phyloP scores from a whole-genome alignment of 2,797 vertebrate genomes.

The Manis javanica region DNA sequence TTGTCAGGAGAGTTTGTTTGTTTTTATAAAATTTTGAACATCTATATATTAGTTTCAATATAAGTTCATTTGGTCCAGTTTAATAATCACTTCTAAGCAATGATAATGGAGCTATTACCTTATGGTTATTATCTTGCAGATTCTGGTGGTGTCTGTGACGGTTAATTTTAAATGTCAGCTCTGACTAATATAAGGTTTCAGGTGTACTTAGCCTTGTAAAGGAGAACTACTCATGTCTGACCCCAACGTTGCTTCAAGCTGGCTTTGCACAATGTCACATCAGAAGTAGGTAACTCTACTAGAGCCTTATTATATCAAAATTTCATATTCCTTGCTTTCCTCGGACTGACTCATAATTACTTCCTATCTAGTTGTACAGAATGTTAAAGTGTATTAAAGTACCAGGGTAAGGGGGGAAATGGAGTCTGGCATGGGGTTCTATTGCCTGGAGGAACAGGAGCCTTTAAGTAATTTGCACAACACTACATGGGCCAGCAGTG shows the following conservation, averaged over 20 bases:
- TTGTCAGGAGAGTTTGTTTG: slow-evolving; percentile 26
- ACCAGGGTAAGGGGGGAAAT: neutral
- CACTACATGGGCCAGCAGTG: neutral
- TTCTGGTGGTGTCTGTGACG: neutral
- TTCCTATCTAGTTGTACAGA: neutral
- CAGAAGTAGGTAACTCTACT: neutral
- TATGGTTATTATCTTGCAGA: neutral
- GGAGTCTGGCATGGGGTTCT: neutral
- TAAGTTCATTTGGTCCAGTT: neutral
- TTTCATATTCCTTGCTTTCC: neutral
- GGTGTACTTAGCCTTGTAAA: neutral
- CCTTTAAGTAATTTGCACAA: slow-evolving; percentile 1
- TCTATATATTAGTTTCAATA: neutral
- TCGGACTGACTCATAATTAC: neutral
- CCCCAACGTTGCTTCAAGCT: neutral
- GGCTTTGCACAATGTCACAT: neutral
- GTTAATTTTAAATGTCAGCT: slow-evolving; percentile 29
- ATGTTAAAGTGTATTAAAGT: slow-evolving; percentile 9
- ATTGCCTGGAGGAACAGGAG: neutral
- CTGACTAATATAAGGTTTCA: neutral
- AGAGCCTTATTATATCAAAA: neutral
- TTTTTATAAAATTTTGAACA: slow-evolving; percentile 9
- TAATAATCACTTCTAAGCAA: neutral
- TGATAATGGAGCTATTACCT: neutral
- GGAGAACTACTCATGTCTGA: neutral